These are phyloP conservation scores for Hymenopus coronatus DNA, from an alignment of 2,888 invertebrate species.

Conservation along the genomic window DNA sequence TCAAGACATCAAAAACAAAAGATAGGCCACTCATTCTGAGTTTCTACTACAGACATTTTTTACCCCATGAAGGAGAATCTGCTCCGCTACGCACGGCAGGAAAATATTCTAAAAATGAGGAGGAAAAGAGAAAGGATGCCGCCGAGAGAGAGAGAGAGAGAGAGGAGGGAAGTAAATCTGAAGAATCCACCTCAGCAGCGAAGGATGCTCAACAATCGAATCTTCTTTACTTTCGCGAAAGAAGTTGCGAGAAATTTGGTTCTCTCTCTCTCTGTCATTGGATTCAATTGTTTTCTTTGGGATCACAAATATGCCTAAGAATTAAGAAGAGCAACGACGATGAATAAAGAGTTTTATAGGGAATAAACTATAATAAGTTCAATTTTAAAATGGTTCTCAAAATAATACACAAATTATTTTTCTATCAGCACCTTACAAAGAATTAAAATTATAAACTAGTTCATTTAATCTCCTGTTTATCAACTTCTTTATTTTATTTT, in stretches of 20 bases:
- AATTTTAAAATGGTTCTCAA: neutral
- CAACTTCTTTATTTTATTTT: too few species aligned
- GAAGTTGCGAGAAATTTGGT: neutral
- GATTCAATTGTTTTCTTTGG: neutral
- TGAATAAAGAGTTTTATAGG: neutral
- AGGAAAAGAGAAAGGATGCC: neutral
- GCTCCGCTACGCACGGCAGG: neutral
- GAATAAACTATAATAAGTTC: neutral
- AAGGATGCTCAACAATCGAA: neutral
- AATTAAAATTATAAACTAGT: too few species aligned
- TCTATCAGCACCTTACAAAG: too few species aligned
- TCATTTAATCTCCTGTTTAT: too few species aligned
- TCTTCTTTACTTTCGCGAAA: neutral
- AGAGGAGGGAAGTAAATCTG: neutral
- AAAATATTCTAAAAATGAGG: neutral
- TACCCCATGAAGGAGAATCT: neutral
- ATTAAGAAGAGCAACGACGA: neutral
- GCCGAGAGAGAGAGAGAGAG: neutral
- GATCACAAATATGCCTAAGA: neutral
- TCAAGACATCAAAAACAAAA: constrained; percentile 2
- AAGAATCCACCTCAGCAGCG: neutral
- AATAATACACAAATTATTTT: too few species aligned
- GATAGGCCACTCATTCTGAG: neutral
- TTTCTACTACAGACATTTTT: neutral
- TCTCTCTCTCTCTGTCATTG: neutral